These are phyloP conservation scores for Limenitis camilla DNA, from an alignment of 2,888 invertebrate species.

Conservation along the genomic window DNA sequence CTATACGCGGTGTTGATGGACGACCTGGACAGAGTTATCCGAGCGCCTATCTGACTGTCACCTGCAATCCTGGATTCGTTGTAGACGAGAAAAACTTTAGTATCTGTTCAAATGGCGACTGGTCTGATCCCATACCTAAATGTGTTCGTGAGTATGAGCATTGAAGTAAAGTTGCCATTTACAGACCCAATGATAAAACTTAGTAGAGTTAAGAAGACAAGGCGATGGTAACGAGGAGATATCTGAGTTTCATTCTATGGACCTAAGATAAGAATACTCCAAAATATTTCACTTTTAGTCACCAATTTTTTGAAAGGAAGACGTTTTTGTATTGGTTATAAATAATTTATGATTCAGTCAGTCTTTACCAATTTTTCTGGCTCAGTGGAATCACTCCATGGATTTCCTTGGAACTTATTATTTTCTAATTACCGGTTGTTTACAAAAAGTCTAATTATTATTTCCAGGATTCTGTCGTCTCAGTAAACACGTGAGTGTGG, in stretches of 20 bases:
- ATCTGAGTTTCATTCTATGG: too few relatives aligned
- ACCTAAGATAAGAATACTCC: too few relatives aligned
- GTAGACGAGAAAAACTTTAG: slow-evolving; percentile 25
- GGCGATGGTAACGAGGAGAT: too few relatives aligned
- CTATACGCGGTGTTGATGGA: slow-evolving; percentile 33
- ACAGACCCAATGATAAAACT: background rate
- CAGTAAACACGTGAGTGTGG: slow-evolving; percentile 35
- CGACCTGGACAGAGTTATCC: slow-evolving; percentile 34
- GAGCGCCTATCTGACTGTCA: slow-evolving; percentile 35
- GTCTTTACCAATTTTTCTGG: too few relatives aligned
- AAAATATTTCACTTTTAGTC: too few relatives aligned
- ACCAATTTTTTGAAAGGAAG: too few relatives aligned
- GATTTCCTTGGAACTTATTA: too few relatives aligned
- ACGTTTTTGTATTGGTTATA: too few relatives aligned
- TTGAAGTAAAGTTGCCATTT: background rate
- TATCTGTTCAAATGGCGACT: slow-evolving; percentile 41
- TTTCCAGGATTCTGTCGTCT: slow-evolving; percentile 42
- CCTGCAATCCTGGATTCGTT: slow-evolving; percentile 42
- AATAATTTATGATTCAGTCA: too few relatives aligned
- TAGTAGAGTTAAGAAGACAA: background rate
- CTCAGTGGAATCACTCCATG: too few relatives aligned
- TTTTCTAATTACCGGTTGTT: too few relatives aligned
- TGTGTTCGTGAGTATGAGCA: slow-evolving; percentile 38
- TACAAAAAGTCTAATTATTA: background rate
- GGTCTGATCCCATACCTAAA: slow-evolving; percentile 30